Evolutionary conservation across 2,797 vertebrate genomes (phyloP), one percentile per base, ranked within the genome.

Genomic region (Urophycis tenuis): DNA sequence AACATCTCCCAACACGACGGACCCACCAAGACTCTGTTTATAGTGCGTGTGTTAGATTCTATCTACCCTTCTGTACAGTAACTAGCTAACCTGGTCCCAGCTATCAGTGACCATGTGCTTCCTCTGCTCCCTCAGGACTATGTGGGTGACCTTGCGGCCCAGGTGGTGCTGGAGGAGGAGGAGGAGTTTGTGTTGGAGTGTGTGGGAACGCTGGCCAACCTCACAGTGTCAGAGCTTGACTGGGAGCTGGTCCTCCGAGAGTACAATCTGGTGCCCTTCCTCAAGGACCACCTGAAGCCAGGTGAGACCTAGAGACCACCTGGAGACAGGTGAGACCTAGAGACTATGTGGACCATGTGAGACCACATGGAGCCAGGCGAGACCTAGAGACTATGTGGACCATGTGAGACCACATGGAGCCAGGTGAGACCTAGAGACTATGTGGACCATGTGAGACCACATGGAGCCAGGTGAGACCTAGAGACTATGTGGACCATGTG

Each of bases 1-100:
- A 99, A 99, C 87, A 93, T 98, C 87, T 98, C 96, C 15, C 97
- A 97, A 80, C 97, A 99, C 5, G 96, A 98, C 36, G 96, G 95
- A 3, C 89, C 92, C 78, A 95, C 94, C 60, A 98, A 98, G 91
- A 92, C 92, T 33, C 81, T 96, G 22, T 98, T 98, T 84, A 95
- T 98, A 83, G 96, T 97, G 86, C 93, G 95, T 82, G 22, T 31
- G 12, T 1, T 7, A 15, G 29, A 33, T 32, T 33, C 17, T 36
- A n/a, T 9, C 35, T 36, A 36, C 4, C 4, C 4, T 9, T 36
- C 3, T 25, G n/a, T 5, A 34, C 33, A 34, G 33, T 17, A 49
- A 17, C 45, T 49, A 6, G 6, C 49, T 53, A 11, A 17, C 25
- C n/a, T 70, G 14, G 8, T 69, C 11, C n/a, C n/a, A 19, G n/a